These are phyloP conservation scores for Anoplolepis gracilipes DNA, from an alignment of 1,140 invertebrate species.

Conservation along the genomic window DNA sequence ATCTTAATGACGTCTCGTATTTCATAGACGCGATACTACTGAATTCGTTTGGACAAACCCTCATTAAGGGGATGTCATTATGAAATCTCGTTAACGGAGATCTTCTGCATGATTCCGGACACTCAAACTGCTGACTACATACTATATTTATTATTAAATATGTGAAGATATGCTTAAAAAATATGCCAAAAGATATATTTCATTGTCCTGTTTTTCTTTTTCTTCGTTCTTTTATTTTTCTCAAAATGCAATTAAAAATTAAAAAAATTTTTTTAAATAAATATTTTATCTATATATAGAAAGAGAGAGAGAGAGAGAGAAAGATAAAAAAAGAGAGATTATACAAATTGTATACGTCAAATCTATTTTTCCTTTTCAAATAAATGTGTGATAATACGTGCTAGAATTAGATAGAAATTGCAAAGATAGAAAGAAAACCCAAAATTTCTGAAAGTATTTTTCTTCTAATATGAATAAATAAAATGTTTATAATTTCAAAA, in stretches of 20 bases:
- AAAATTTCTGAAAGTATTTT: background rate
- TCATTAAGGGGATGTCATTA: conserved; percentile 27
- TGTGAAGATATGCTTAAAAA: background rate
- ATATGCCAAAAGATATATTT: background rate
- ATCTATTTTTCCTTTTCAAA: background rate
- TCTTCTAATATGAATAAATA: background rate
- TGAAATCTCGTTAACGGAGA: conserved; percentile 17
- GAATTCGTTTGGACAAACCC: background rate
- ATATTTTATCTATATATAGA: background rate
- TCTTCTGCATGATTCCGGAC: background rate
- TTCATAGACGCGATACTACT: background rate
- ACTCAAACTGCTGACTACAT: background rate
- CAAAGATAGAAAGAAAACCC: background rate
- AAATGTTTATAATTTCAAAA: conserved; percentile 10
- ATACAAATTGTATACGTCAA: background rate
- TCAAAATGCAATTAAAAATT: background rate
- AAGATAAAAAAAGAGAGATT: too few species aligned
- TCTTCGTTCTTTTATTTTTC: background rate
- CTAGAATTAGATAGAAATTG: background rate
- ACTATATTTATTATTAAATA: background rate
- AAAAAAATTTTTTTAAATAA: background rate
- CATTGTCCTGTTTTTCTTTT: background rate
- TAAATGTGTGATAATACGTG: background rate
- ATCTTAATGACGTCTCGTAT: background rate
- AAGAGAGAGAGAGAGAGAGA: too few species aligned